Evolutionary conservation across 2,797 vertebrate genomes (phyloP).

Genomic region (Parotocinclus haroldoi): DNA sequence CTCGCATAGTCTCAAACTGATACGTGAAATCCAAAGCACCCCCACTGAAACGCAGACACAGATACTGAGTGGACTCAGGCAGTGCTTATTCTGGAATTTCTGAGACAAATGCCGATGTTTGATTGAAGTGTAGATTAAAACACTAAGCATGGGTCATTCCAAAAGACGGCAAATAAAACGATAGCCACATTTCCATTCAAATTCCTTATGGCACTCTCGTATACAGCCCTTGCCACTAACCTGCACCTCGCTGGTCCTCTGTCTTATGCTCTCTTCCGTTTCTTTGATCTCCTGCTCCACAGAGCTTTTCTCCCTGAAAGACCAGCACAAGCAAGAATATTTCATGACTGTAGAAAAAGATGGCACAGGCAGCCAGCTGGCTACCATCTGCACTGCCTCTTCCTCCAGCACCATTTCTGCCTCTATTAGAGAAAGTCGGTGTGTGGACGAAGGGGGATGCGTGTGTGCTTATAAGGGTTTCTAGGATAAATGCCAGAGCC

Average conservation of each 20-base stretch:
- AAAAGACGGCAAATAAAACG: not conserved
- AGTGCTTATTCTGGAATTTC: too few relatives aligned
- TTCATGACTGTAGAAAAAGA: slow-evolving; percentile 81
- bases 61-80: too few relatives aligned
- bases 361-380: slow-evolving; percentile 72
- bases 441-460: not conserved
- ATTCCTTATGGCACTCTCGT: too few relatives aligned
- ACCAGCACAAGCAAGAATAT: slow-evolving; percentile 91
- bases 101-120: too few relatives aligned
- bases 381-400: slow-evolving; percentile 56
- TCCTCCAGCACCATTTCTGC: slow-evolving; percentile 60
- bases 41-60: too few relatives aligned
- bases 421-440: slow-evolving; percentile 17
- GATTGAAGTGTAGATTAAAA: too few relatives aligned
- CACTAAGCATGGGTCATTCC: too few relatives aligned
- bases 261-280: slow-evolving; percentile 89
- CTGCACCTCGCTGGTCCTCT: slow-evolving; percentile 89
- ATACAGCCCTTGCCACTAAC: slow-evolving; percentile 62
- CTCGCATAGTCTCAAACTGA: too few relatives aligned
- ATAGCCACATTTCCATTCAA: not conserved
- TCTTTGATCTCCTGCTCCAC: slow-evolving; percentile 96
- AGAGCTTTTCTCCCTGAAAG: slow-evolving; percentile 73
- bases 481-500: slow-evolving; percentile 24
- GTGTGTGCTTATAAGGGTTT: slow-evolving; percentile 1
- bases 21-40: too few relatives aligned